These are phyloP conservation scores for Noctua janthe DNA, from an alignment of 2,888 invertebrate species.

Conservation along the genomic window DNA sequence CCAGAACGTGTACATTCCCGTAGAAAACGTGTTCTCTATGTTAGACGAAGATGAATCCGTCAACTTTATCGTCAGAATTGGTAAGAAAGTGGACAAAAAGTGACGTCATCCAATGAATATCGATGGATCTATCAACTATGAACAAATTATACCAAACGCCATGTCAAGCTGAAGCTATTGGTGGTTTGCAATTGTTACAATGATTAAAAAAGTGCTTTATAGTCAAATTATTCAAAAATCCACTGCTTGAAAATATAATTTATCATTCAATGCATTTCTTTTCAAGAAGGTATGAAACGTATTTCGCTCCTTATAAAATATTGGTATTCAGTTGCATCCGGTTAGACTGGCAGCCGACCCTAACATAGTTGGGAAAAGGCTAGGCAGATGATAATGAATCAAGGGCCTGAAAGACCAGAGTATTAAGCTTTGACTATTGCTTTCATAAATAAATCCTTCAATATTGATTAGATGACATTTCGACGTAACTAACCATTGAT, in stretches of 20 bases:
- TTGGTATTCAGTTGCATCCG: too few species aligned
- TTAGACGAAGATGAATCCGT: constrained; percentile 84
- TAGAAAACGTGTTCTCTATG: constrained; percentile 89
- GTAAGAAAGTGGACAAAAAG: constrained; percentile 71
- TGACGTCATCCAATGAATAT: constrained; percentile 2
- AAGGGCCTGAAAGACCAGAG: too few species aligned
- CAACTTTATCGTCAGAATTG: constrained; percentile 87
- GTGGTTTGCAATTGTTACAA: neutral
- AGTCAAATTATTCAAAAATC: too few species aligned
- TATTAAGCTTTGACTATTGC: too few species aligned
- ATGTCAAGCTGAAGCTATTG: neutral
- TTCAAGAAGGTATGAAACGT: too few species aligned
- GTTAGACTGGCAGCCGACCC: too few species aligned
- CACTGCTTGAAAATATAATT: too few species aligned
- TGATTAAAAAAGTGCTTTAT: neutral
- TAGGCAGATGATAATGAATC: too few species aligned
- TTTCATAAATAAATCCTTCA: too few species aligned
- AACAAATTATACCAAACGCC: neutral
- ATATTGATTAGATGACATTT: constrained; percentile 16
- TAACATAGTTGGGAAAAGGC: too few species aligned
- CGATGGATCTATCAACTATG: neutral
- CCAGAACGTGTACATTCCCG: constrained; percentile 89
- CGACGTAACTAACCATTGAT: neutral
- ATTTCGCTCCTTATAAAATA: too few species aligned
- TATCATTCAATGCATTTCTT: too few species aligned